Conservation (phyloP, 2,888 invertebrate genomes). For the Drosophila paucipuncta region DNA sequence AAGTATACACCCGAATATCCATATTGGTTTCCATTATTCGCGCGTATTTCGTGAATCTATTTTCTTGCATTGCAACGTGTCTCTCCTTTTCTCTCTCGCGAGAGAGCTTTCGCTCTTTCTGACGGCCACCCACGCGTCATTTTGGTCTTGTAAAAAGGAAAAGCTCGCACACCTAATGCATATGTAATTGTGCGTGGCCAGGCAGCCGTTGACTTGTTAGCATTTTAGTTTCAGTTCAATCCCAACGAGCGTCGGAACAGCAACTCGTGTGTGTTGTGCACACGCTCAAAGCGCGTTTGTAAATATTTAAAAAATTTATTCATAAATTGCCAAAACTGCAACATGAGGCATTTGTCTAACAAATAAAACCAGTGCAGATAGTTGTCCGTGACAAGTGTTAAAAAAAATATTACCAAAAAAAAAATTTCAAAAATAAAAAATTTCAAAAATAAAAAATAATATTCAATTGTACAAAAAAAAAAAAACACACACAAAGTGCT, state of each 20-base stretch:
- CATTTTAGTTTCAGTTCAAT: conserved; percentile 72
- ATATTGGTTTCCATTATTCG: background rate
- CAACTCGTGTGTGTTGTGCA: conserved; percentile 71
- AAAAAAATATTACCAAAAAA: conserved; percentile 20
- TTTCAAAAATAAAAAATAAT: conserved; percentile 40
- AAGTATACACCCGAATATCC: too few species aligned
- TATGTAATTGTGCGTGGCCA: conserved; percentile 62
- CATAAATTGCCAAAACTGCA: conserved; percentile 61
- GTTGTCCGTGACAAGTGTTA: conserved; percentile 48
- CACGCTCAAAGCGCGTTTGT: conserved; percentile 69
- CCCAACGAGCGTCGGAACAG: conserved; percentile 75
- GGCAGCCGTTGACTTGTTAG: conserved; percentile 63
- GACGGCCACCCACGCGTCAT: conserved; percentile 50
- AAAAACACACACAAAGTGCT: conserved; percentile 65
- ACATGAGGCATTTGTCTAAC: conserved; percentile 34
- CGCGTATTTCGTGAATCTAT: conserved; percentile 9
- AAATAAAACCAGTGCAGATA: conserved; percentile 31
- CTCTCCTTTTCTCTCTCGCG: conserved; percentile 5
- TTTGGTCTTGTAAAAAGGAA: conserved; percentile 62
- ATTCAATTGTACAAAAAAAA: conserved; percentile 34
- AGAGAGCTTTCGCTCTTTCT: conserved; percentile 59
- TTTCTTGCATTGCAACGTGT: conserved; percentile 26
- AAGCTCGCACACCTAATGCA: conserved; percentile 55
- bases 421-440: conserved; percentile 29
- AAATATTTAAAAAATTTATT: conserved; percentile 77